phyloP scores from a whole-genome alignment of 2,797 vertebrate species.

The Kryptopterus vitreolus region DNA sequence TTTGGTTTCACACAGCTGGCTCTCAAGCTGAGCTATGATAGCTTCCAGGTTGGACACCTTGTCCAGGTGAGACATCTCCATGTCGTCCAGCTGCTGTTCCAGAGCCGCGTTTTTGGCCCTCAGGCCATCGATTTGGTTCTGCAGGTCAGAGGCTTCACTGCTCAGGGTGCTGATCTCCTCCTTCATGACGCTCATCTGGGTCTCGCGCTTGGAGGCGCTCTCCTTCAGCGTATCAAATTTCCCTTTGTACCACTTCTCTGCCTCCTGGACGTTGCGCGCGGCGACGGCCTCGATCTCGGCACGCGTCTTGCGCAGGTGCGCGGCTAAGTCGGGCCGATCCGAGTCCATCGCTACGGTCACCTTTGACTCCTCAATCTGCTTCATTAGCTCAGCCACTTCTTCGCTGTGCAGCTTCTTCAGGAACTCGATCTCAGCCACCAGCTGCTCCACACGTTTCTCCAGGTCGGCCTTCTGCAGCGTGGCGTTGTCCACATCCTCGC shows the following conservation, averaged over 20 bases:
- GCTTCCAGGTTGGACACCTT: constrained; percentile 66
- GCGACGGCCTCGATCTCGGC: constrained; percentile 77
- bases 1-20: constrained; percentile 80
- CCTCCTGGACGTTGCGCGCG: constrained; percentile 78
- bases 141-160: constrained; percentile 75
- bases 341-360: constrained; percentile 70
- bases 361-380: constrained; percentile 78
- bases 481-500: constrained; percentile 79
- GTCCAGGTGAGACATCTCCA: constrained; percentile 77
- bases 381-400: constrained; percentile 75
- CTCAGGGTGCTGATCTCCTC: constrained; percentile 76
- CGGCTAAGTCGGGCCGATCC: constrained; percentile 70
- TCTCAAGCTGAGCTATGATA: constrained; percentile 75
- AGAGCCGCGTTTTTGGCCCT: constrained; percentile 72
- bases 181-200: constrained; percentile 75
- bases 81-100: constrained; percentile 80
- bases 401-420: constrained; percentile 79
- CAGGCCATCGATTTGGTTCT: constrained; percentile 77
- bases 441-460: constrained; percentile 72
- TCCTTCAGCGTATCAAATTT: constrained; percentile 80
- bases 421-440: constrained; percentile 76
- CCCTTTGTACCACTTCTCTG: constrained; percentile 83
- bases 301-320: constrained; percentile 72
- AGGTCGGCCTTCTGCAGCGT: constrained; percentile 78
- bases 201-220: constrained; percentile 74